These are phyloP conservation scores for Drosophila anomalata DNA, from an alignment of 2,888 invertebrate species.

Conservation along the genomic window DNA sequence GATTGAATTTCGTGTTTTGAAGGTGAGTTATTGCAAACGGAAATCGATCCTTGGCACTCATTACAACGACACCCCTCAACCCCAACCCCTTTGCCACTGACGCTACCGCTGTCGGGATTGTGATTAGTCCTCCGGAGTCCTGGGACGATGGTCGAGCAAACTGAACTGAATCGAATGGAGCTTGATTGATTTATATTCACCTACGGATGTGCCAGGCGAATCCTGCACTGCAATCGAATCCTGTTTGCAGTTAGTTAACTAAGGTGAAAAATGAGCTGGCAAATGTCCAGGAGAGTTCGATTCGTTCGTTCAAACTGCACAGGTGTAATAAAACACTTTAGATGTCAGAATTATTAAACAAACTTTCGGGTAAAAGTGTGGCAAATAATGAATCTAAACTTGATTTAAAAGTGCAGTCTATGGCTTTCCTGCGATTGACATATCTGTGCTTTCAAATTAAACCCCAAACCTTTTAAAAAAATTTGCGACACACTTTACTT, in stretches of 20 bases:
- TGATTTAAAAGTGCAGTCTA: not conserved
- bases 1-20: slow-evolving; percentile 65
- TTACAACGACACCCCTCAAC: slow-evolving; percentile 46
- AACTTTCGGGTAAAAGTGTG: not conserved
- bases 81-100: slow-evolving; percentile 16
- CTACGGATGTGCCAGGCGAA: slow-evolving; percentile 24
- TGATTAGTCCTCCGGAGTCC: slow-evolving; percentile 60
- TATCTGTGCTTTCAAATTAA: not conserved
- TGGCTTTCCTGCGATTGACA: not conserved
- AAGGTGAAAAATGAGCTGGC: slow-evolving; percentile 54
- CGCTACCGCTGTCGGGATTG: slow-evolving; percentile 50
- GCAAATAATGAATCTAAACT: not conserved
- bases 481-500: not conserved
- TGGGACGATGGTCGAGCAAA: slow-evolving; percentile 1
- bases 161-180: slow-evolving; percentile 21
- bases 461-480: not conserved
- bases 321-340: slow-evolving; percentile 3
- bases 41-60: slow-evolving; percentile 69
- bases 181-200: slow-evolving; percentile 67
- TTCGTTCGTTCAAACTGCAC: slow-evolving; percentile 6
- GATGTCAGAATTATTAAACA: not conserved
- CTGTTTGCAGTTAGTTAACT: slow-evolving; percentile 48
- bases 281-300: slow-evolving; percentile 39
- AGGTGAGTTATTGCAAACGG: slow-evolving; percentile 71
- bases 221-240: slow-evolving; percentile 27